Conservation (phyloP, 2,113 vertebrate species). For the Ophthalmolycus amberensis region DNA sequence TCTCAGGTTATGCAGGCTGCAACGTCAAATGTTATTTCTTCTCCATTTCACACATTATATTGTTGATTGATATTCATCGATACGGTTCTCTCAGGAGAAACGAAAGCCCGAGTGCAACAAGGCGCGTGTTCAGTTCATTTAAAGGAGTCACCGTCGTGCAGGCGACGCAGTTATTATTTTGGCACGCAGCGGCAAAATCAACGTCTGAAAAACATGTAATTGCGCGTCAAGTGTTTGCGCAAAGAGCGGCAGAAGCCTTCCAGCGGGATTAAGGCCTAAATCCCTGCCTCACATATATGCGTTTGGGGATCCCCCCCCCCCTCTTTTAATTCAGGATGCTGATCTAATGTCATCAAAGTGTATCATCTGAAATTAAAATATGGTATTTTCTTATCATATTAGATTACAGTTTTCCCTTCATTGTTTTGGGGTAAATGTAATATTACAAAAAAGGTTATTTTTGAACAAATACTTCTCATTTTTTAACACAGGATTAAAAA, state of each 20-base stretch:
- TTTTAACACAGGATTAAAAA: not conserved
- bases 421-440: not conserved
- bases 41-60: slow-evolving; percentile 35
- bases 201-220: slow-evolving; percentile 64
- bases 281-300: slow-evolving; percentile 55
- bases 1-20: slow-evolving; percentile 11
- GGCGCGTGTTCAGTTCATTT: not conserved
- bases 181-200: too few species aligned
- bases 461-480: not conserved
- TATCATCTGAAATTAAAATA: not conserved
- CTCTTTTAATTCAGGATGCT: slow-evolving; percentile 18
- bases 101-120: not conserved
- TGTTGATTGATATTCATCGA: slow-evolving; percentile 18
- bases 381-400: not conserved
- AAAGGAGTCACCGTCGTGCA: not conserved
- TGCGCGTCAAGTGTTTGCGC: slow-evolving; percentile 55
- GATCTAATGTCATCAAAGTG: slow-evolving; percentile 33
- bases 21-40: slow-evolving; percentile 43
- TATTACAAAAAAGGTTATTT: not conserved
- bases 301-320: slow-evolving; percentile 41
- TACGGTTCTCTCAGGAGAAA: not conserved
- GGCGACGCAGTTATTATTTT: too few species aligned
- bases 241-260: slow-evolving; percentile 47
- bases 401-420: not conserved
- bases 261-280: slow-evolving; percentile 54